phyloP scores from a whole-genome alignment of 2,888 invertebrate genomes.

The Liposcelis brunnea region DNA sequence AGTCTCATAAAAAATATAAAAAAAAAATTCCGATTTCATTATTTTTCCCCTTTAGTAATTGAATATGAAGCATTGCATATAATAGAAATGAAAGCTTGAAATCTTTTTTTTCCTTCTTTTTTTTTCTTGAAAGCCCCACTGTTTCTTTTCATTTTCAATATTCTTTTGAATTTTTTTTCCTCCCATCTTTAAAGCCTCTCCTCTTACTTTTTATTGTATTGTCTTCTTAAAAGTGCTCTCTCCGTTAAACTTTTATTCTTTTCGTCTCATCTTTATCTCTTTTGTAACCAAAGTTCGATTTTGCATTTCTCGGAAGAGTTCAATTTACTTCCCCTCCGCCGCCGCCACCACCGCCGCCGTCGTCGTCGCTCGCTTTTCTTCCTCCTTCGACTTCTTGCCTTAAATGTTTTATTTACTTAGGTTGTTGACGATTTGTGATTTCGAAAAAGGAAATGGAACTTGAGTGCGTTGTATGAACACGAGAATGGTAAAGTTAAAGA shows the following conservation, averaged over 20 bases:
- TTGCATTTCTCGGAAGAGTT: background rate
- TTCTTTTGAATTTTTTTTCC: background rate
- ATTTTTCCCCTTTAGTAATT: background rate
- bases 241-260: background rate
- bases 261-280: background rate
- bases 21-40: no score
- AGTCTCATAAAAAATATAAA: no score
- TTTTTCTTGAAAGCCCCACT: background rate
- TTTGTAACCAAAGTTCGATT: conserved; percentile 2
- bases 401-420: no score
- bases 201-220: conserved; percentile 1
- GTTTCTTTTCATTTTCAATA: background rate
- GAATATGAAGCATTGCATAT: background rate
- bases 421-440: no score
- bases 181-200: background rate
- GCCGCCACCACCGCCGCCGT: no score
- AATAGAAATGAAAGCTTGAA: background rate
- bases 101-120: background rate
- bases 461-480: no score
- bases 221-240: conserved; percentile 2
- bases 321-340: no score
- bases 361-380: no score
- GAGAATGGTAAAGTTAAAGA: no score
- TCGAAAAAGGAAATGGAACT: no score
- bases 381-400: no score